These are phyloP conservation scores for Standfussiana lucernea DNA, from an alignment of 2,888 invertebrate genomes.

Conservation along the genomic window DNA sequence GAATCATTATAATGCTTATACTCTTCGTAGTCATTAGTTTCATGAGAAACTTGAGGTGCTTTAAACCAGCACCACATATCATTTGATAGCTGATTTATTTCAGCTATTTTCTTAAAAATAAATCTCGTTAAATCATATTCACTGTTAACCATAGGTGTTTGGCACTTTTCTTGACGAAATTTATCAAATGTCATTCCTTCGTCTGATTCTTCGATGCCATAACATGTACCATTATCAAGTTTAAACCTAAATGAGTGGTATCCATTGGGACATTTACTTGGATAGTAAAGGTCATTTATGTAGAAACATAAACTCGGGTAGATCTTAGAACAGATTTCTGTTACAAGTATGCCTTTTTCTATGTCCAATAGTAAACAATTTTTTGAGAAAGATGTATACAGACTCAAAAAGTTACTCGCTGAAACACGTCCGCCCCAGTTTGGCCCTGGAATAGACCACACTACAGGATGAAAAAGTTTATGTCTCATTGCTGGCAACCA, in stretches of 20 bases:
- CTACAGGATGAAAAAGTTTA: constrained; percentile 83
- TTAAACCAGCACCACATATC: constrained; percentile 84
- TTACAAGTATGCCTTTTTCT: constrained; percentile 71
- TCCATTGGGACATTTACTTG: constrained; percentile 82
- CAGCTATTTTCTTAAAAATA: constrained; percentile 81
- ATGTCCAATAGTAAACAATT: constrained; percentile 83
- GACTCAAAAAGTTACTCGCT: constrained; percentile 67
- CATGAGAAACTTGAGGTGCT: constrained; percentile 42
- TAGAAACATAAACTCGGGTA: constrained; percentile 86
- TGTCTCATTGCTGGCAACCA: constrained; percentile 89
- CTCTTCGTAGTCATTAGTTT: constrained; percentile 26
- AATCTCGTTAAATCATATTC: constrained; percentile 75
- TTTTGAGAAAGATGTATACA: constrained; percentile 72
- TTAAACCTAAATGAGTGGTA: constrained; percentile 83
- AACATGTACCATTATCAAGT: constrained; percentile 80
- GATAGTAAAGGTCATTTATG: constrained; percentile 80
- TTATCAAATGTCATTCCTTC: constrained; percentile 75
- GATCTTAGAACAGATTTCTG: constrained; percentile 77
- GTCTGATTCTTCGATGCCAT: constrained; percentile 80
- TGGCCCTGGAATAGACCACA: constrained; percentile 88
- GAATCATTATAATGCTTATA: constrained; percentile 28
- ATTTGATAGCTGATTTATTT: constrained; percentile 71
- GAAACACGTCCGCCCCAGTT: constrained; percentile 80
- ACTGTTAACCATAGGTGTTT: constrained; percentile 77
- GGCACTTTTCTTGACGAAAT: constrained; percentile 76